Evolutionary conservation across 2,797 vertebrate genomes (phyloP).

Genomic region (Crenuchus spilurus): DNA sequence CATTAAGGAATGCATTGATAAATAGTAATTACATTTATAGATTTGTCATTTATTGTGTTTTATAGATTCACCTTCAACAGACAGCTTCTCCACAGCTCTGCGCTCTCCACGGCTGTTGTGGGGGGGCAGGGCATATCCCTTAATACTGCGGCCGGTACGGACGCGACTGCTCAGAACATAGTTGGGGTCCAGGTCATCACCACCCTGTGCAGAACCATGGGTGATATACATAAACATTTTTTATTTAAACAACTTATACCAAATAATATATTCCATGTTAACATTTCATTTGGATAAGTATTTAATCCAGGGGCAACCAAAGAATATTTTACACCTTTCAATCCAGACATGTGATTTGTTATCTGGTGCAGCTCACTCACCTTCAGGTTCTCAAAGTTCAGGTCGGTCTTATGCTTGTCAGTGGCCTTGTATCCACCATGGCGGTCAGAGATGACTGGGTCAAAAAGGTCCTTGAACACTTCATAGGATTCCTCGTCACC

Average conservation of each 20-base stretch:
- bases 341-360: too few species aligned
- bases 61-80: slow-evolving; percentile 80
- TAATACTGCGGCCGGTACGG: slow-evolving; percentile 84
- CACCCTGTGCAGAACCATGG: slow-evolving; percentile 62
- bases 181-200: slow-evolving; percentile 83
- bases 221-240: not conserved
- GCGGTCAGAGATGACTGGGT: slow-evolving; percentile 90
- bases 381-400: slow-evolving; percentile 94
- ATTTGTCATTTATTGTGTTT: not conserved
- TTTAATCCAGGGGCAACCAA: too few species aligned
- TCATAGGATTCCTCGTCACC: slow-evolving; percentile 91
- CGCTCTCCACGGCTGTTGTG: slow-evolving; percentile 88
- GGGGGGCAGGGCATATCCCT: slow-evolving; percentile 83
- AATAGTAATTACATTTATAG: too few species aligned
- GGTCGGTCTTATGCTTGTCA: slow-evolving; percentile 93
- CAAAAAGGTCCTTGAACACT: slow-evolving; percentile 89
- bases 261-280: too few species aligned
- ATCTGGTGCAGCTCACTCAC: slow-evolving; percentile 49
- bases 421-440: slow-evolving; percentile 90
- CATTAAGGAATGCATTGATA: too few species aligned
- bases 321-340: too few species aligned
- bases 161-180: slow-evolving; percentile 85
- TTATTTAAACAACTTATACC: not conserved
- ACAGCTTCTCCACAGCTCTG: slow-evolving; percentile 85
- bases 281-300: too few species aligned